Conservation (phyloP, 2,113 vertebrate species). For the Leptobrachium ailaonicum region DNA sequence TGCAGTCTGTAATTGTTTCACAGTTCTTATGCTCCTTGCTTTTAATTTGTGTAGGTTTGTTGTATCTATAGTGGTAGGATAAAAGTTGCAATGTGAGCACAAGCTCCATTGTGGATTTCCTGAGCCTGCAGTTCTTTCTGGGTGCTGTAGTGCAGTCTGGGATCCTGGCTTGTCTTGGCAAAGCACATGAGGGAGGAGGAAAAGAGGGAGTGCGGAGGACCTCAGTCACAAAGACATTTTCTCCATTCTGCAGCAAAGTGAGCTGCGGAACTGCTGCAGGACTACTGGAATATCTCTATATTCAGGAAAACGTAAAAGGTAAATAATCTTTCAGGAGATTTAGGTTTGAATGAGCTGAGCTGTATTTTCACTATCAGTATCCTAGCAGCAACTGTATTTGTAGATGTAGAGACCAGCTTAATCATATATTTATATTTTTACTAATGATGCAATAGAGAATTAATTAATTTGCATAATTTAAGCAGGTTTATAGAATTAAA, state of each 20-base stretch:
- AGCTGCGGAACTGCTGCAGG: slow-evolving; percentile 49
- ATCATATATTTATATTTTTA: background rate
- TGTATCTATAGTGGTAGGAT: background rate
- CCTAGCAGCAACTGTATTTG: background rate
- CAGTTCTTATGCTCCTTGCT: no score
- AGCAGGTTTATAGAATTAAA: background rate
- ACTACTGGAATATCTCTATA: slow-evolving; percentile 16
- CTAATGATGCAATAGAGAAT: background rate
- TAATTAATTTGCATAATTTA: background rate
- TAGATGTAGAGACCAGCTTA: background rate
- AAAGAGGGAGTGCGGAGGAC: slow-evolving; percentile 49
- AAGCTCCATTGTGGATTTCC: background rate
- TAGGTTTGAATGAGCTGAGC: background rate
- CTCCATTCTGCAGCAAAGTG: slow-evolving; percentile 54
- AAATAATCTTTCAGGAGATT: slow-evolving; percentile 3
- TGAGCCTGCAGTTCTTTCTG: slow-evolving; percentile 44
- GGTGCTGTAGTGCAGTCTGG: slow-evolving; percentile 48
- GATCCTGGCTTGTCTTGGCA: slow-evolving; percentile 63
- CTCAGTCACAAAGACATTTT: slow-evolving; percentile 49
- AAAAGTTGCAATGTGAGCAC: background rate
- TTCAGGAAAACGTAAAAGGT: background rate
- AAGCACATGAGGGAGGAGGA: slow-evolving; percentile 50
- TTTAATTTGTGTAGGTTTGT: background rate
- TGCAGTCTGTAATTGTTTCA: no score
- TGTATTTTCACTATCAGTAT: background rate